Base-by-base conservation (phyloP, 1,140 invertebrate species). In the Neotoxoptera formosana region DNA sequence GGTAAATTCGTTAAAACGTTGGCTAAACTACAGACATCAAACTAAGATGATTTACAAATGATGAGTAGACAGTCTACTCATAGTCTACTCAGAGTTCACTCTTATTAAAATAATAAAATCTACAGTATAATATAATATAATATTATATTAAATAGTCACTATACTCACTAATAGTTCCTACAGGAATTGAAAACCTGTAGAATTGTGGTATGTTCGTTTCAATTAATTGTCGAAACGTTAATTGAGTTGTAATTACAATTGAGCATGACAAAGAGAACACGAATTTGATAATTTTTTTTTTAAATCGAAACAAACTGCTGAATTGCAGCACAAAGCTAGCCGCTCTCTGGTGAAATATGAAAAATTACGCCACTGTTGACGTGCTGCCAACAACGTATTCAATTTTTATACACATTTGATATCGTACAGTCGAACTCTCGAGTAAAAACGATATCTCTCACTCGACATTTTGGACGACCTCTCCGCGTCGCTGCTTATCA, bases 371-470 rank as follows among this genome's bases (percentile, higher is more conserved):
- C 30, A n/a, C 21, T 76, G 14, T 76, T 76, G 60, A 76, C 30
- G 30, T n/a, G 60, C 4, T n/a, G 30, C 60, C 60, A 76, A 76
- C 60, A n/a, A 76, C 14, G 60, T 76, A 41, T 76, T 76, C 60
- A 76, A n/a, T 76, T 76, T 41, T n/a, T 76, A n/a, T 76, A 76
- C 60, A 17, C n/a, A n/a, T 76, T 76, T 76, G n/a, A 76, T 76
- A 76, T n/a, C 17, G 60, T 76, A n/a, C 14, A 41, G 36, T 84
- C 36, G 36, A 84, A 45, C 36, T 41, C 81, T 84, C 21, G 67
- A 67, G n/a, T 83, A 83, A 83, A 83, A 36, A 34, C 76, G 76
- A 83, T 83, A 83, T 83, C 36, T 83, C 34, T 83, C 86, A 34
- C 17, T 21, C n/a, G 11, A 87, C 47, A 87, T n/a, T 87, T 51